Conservation (phyloP, 2,888 invertebrate species). For the Coleophora flavipennella region DNA sequence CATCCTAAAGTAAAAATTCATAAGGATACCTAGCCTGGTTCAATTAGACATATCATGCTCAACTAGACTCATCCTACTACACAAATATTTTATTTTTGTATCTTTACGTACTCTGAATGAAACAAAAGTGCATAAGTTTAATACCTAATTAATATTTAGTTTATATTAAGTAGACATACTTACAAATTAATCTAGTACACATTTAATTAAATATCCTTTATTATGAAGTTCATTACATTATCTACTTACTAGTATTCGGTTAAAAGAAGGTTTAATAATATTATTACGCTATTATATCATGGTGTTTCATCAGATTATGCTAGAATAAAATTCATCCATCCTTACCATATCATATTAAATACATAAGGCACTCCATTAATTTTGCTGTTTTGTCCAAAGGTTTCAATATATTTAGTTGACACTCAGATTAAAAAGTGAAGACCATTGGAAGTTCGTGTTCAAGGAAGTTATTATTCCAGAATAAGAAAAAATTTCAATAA, state of each 20-base stretch:
- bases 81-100: background rate
- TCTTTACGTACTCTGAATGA: too few species aligned
- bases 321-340: constrained; percentile 68
- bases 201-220: constrained; percentile 43
- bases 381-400: constrained; percentile 64
- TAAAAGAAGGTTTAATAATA: constrained; percentile 44
- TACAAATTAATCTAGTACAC: constrained; percentile 21
- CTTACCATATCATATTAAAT: constrained; percentile 69
- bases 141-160: constrained; percentile 16
- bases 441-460: constrained; percentile 59
- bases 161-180: constrained; percentile 13
- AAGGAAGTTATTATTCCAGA: constrained; percentile 12
- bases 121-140: constrained; percentile 27
- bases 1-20: too few species aligned
- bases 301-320: constrained; percentile 71
- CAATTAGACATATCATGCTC: background rate
- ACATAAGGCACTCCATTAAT: constrained; percentile 74
- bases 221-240: constrained; percentile 46
- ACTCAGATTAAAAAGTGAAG: constrained; percentile 55
- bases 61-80: background rate
- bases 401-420: constrained; percentile 52
- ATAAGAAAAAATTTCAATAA: too few species aligned
- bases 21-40: background rate
- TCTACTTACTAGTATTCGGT: constrained; percentile 53
- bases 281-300: constrained; percentile 64